These are phyloP conservation scores for Plectropomus leopardus DNA, from an alignment of 2,113 vertebrate species.

Conservation along the genomic window DNA sequence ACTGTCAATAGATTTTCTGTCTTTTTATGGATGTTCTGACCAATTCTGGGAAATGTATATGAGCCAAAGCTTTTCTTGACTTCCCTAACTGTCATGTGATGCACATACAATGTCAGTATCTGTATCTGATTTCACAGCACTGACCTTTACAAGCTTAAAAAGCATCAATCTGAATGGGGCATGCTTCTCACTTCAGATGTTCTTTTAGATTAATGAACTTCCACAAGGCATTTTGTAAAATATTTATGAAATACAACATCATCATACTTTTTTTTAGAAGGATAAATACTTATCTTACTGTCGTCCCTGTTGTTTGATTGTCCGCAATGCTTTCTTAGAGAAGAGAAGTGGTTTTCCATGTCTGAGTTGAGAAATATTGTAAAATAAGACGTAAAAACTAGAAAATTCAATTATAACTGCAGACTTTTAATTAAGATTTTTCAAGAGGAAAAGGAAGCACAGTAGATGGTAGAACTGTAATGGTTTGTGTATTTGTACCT, in stretches of 20 bases:
- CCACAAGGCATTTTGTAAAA: background rate
- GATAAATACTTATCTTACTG: too few relatives aligned
- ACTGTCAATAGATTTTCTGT: conserved; percentile 17
- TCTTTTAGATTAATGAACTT: too few relatives aligned
- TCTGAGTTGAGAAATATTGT: background rate
- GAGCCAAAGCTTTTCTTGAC: background rate
- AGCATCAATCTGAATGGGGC: too few relatives aligned
- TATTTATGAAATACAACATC: background rate
- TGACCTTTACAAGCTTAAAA: too few relatives aligned
- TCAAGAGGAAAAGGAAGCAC: background rate
- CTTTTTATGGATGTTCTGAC: background rate
- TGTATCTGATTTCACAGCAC: background rate
- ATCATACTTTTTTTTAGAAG: background rate
- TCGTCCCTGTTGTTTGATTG: background rate
- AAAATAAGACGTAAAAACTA: background rate
- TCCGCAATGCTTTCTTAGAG: background rate
- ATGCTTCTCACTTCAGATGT: too few relatives aligned
- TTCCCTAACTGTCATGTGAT: background rate
- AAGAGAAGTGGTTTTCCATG: background rate
- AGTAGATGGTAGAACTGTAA: too few relatives aligned
- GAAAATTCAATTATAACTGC: background rate
- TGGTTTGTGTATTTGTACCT: too few relatives aligned
- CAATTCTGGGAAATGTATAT: background rate
- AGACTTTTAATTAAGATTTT: background rate
- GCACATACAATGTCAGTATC: background rate